Evolutionary conservation across 1,140 invertebrate genomes (phyloP), one percentile per base, ranked within the genome.

Genomic region (Propsilocerus akamusi): DNA sequence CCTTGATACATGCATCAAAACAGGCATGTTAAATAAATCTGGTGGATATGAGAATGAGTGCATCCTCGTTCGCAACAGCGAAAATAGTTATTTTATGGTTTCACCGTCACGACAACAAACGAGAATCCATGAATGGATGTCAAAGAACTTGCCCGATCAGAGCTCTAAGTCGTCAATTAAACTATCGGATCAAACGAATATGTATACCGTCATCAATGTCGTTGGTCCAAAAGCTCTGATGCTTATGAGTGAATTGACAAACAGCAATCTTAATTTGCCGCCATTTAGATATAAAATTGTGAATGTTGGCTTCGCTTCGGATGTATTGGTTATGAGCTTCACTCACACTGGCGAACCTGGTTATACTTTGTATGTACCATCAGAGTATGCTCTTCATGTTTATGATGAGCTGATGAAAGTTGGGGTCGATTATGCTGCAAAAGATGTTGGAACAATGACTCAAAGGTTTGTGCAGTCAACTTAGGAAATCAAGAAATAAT

Each of bases 261-360:
- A 85, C 57, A 75, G 78, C 28, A 70, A 75, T 51, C 70, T 78
- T 48, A 73, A 74, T 56, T 68, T 84, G 47, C 76, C 80, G 52
- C 78, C 83, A 10, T 89, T 89, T 65, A 80, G 81, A 2, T 85
- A 77, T 58, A 78, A 81, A 72, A 75, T 75, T 58, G 74, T 86
- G 20, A 79, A 86, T 59, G 72, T 87, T 49, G 82, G 80, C 2
- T 77, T 84, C 62, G 83, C 80, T 5, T 82, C 79, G 37, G 78
- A 80, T 53, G 80, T 90, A 14, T 75, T 80, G 65, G 75, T 83
- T 25, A 84, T 89, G 76, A 75, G 79, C 52, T 76, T 87, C 50
- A 86, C 85, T 0, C 83, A 89, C 56, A 85, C 83, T 48, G 85
- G 86, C 24, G 85, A 89, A 65, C 74, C 84, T 37, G 86, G 86